Conservation (phyloP, 2,888 invertebrate genomes). For the Miltochrista miniata region DNA sequence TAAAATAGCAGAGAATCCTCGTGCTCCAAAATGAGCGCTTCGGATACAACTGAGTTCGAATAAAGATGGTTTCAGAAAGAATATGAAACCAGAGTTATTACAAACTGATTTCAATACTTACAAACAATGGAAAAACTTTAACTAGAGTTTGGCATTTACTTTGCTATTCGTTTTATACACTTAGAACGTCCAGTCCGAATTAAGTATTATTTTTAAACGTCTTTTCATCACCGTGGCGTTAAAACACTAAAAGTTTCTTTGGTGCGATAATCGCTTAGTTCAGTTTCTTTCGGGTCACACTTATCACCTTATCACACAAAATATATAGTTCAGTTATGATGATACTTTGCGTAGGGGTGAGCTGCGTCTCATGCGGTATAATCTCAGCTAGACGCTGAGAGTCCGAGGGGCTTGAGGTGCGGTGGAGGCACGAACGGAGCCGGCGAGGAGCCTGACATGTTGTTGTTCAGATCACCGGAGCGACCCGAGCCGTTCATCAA, state of each 20-base stretch:
- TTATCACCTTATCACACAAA: slow-evolving; percentile 33
- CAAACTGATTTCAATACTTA: slow-evolving; percentile 24
- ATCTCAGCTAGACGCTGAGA: slow-evolving; percentile 87
- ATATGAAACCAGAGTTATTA: slow-evolving; percentile 25
- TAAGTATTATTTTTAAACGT: slow-evolving; percentile 15
- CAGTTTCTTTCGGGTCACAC: slow-evolving; percentile 13
- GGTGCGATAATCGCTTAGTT: slow-evolving; percentile 20
- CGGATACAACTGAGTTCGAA: too few species aligned
- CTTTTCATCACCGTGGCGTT: slow-evolving; percentile 18
- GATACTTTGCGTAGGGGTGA: slow-evolving; percentile 77
- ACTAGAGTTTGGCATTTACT: slow-evolving; percentile 70
- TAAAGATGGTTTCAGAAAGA: too few species aligned
- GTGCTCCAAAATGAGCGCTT: too few species aligned
- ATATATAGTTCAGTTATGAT: slow-evolving; percentile 59
- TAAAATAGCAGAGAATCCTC: neutral
- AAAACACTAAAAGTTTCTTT: slow-evolving; percentile 29
- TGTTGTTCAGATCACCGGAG: slow-evolving; percentile 87
- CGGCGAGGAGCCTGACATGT: slow-evolving; percentile 84
- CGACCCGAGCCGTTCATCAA: slow-evolving; percentile 82
- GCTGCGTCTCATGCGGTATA: slow-evolving; percentile 75
- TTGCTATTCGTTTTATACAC: slow-evolving; percentile 50
- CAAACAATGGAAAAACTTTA: slow-evolving; percentile 45
- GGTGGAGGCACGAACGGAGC: slow-evolving; percentile 76
- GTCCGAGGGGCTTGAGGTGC: slow-evolving; percentile 83
- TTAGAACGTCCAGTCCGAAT: slow-evolving; percentile 28